Percentiles rank a stretch among this genome's conserved stretches.
These are phyloP conservation scores for Fratercula arctica DNA, from an alignment of 2,797 vertebrate genomes.

Conservation along the genomic window DNA sequence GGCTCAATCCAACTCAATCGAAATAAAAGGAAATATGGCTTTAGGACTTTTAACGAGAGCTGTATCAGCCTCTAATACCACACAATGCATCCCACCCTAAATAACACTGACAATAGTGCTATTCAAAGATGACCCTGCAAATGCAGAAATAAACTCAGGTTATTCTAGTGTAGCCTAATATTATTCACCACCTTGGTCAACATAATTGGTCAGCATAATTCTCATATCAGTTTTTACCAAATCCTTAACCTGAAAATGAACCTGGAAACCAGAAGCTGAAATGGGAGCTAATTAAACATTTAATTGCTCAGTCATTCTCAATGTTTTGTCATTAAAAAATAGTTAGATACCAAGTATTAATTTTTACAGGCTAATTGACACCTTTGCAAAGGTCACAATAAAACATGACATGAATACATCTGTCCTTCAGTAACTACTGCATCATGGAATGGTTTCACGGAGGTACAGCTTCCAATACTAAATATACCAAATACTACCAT, in stretches of 20 bases:
- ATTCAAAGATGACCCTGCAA: not conserved
- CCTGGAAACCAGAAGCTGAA: not conserved
- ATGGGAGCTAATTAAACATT: not conserved
- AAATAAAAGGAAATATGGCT: not conserved
- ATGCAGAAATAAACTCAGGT: not conserved
- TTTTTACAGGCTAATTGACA: not conserved
- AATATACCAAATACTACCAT: not conserved
- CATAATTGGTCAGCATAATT: not conserved
- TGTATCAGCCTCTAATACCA: not conserved
- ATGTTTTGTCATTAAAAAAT: not conserved
- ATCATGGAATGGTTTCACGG: not conserved
- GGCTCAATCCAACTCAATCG: not conserved
- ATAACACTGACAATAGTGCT: not conserved
- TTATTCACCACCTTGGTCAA: not conserved
- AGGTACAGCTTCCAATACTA: not conserved
- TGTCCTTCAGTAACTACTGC: not conserved
- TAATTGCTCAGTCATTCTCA: not conserved
- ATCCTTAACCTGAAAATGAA: not conserved
- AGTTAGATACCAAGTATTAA: not conserved
- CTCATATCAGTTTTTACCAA: not conserved
- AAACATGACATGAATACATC: not conserved
- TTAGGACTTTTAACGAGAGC: not conserved
- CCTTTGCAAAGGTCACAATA: not conserved
- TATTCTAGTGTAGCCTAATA: not conserved
- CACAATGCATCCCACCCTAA: not conserved